These are phyloP conservation scores for Anoplophora glabripennis DNA, from an alignment of 1,140 invertebrate species.

Conservation along the genomic window DNA sequence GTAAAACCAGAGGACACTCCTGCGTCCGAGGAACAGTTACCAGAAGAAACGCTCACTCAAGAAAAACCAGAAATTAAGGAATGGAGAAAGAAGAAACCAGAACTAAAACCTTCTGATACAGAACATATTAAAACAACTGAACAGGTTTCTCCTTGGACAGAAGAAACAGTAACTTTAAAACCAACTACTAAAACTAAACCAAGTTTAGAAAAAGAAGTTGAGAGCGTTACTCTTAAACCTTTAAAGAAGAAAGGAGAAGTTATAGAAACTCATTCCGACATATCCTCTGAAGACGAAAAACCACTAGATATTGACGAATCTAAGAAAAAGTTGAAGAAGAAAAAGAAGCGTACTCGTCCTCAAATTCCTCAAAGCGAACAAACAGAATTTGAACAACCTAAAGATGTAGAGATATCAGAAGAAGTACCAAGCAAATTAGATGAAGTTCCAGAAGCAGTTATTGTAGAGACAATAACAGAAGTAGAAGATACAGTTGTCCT, in stretches of 20 bases:
- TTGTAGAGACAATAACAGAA: conserved; percentile 45
- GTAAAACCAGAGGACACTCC: conserved; percentile 8
- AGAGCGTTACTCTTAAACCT: conserved; percentile 50
- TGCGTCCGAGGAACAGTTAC: conserved; percentile 28
- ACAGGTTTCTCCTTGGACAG: conserved; percentile 49
- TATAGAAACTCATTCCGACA: conserved; percentile 34
- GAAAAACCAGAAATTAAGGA: conserved; percentile 38
- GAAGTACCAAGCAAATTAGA: neutral
- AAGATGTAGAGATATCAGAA: conserved; percentile 28
- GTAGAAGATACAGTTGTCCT: conserved; percentile 45
- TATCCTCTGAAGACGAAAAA: conserved; percentile 32
- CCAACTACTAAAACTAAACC: conserved; percentile 44
- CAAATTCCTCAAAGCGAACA: no score
- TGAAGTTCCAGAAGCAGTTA: conserved; percentile 20
- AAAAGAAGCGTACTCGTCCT: neutral
- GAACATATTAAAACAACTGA: conserved; percentile 40
- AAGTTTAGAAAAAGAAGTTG: conserved; percentile 47
- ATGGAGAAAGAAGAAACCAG: conserved; percentile 33
- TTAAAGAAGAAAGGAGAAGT: conserved; percentile 43
- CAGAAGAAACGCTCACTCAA: conserved; percentile 37
- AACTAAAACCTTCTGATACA: conserved; percentile 34
- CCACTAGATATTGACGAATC: conserved; percentile 9
- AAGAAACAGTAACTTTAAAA: conserved; percentile 52
- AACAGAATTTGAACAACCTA: conserved; percentile 26
- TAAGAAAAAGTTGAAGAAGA: no score